phyloP scores from a whole-genome alignment of 2,888 invertebrate species.

The Arctia plantaginis region DNA sequence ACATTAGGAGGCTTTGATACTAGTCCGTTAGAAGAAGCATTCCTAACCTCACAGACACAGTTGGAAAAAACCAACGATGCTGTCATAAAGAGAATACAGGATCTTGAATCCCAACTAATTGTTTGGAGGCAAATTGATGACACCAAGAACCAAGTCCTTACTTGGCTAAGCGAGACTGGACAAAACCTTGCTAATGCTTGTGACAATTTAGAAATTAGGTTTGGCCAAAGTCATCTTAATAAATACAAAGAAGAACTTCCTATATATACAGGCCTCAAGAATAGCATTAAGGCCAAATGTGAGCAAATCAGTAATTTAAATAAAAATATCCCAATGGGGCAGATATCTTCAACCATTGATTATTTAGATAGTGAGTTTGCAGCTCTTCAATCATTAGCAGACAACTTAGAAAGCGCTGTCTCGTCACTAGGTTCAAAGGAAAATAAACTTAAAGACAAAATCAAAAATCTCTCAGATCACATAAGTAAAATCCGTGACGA shows the following conservation, averaged over 20 bases:
- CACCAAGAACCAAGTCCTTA: slow-evolving; percentile 92
- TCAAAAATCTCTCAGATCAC: slow-evolving; percentile 90
- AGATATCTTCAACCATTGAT: slow-evolving; percentile 88
- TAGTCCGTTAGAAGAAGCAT: slow-evolving; percentile 86
- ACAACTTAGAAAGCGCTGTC: slow-evolving; percentile 90
- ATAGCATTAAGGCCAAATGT: slow-evolving; percentile 92
- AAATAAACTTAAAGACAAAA: slow-evolving; percentile 89
- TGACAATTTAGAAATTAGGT: slow-evolving; percentile 93
- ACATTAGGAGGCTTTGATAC: slow-evolving; percentile 89
- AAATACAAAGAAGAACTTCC: slow-evolving; percentile 96
- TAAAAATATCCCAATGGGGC: slow-evolving; percentile 89
- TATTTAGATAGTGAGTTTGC: slow-evolving; percentile 92
- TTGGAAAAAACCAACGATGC: slow-evolving; percentile 91
- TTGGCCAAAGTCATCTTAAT: slow-evolving; percentile 91
- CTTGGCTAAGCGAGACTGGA: slow-evolving; percentile 94
- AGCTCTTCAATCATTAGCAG: slow-evolving; percentile 90
- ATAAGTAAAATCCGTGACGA: slow-evolving; percentile 92
- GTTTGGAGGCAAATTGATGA: slow-evolving; percentile 97
- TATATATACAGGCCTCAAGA: slow-evolving; percentile 90
- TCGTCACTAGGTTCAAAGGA: slow-evolving; percentile 91
- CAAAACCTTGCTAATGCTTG: slow-evolving; percentile 91
- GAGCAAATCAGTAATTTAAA: slow-evolving; percentile 92
- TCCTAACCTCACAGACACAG: slow-evolving; percentile 87
- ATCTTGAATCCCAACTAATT: slow-evolving; percentile 94
- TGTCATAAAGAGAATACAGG: slow-evolving; percentile 91